Base-by-base conservation (phyloP, 2,113 vertebrate genomes). In the Lepisosteus osseus region DNA sequence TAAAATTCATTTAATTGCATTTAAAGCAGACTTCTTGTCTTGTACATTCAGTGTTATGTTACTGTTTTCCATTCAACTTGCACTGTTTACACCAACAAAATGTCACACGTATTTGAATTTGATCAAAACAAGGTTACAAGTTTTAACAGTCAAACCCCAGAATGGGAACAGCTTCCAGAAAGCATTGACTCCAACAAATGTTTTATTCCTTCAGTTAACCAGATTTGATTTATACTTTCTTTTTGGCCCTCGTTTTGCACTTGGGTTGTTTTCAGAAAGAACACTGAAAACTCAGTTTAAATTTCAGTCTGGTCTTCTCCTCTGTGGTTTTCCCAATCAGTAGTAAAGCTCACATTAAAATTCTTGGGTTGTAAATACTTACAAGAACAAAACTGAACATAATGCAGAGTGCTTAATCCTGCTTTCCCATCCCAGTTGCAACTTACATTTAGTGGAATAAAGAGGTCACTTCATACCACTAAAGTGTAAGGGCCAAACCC, bases 131-230 rank as follows among this genome's bases (percentile, higher is more conserved):
- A 29, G n/a, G 61, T 47, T 47, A 55, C 9, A 41, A 7, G 17
- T 42, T 68, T 56, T 55, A 17, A 40, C n/a, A 68, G 5, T 40
- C 67, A 68, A 9, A 41, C n/a, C 51, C 51, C 47, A 5, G 15
- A 54, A 54, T n/a, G 15, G 51, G 1, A 12, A 66, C 8, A 8
- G 65, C 9, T 51, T 51, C 65, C 65, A 67, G 47, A 51, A 17
- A 2, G 15, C 3, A 6, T 17, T 5, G 3, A 15, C 29, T 40
- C 29, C 70, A 64, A 71, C 70, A 64, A 71, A 71, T 51, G 63
- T 64, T 12, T 17, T n/a, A 40, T 56, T 65, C 62, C 42, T 42
- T 64, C 42, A 29, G 59, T 71, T 62, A 71, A 71, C 69, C 45
- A 54, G 56, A 71, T 42, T 65, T 54, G 29, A 65, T 71, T 40